Evolutionary conservation across 2,888 invertebrate genomes (phyloP).

Genomic region (Cremastinae sp.): DNA sequence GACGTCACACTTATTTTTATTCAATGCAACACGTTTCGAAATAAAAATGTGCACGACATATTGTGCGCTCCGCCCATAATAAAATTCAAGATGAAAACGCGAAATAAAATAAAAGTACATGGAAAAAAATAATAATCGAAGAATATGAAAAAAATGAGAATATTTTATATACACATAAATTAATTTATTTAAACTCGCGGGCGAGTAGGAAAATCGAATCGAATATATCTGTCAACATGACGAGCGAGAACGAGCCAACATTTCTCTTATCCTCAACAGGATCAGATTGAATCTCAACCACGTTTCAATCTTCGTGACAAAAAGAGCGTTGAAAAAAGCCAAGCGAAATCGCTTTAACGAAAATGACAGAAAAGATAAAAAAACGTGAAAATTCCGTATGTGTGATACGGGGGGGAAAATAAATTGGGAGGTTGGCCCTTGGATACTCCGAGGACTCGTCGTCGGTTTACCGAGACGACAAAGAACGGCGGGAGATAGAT

Average conservation of each 20-base stretch:
- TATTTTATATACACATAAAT: no score
- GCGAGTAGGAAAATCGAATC: constrained; percentile 9
- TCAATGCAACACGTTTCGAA: background rate
- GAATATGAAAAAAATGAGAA: no score
- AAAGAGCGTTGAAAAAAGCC: no score
- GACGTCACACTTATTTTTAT: no score
- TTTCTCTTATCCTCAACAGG: constrained; percentile 23
- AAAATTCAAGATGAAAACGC: no score
- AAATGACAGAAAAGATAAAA: constrained; percentile 27
- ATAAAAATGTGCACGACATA: background rate
- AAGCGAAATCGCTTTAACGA: constrained; percentile 34
- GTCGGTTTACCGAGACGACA: background rate
- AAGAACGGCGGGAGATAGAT: background rate
- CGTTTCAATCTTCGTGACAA: constrained; percentile 21
- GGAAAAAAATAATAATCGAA: background rate
- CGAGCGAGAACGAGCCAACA: constrained; percentile 13
- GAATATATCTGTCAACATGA: constrained; percentile 20
- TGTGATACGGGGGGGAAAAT: background rate
- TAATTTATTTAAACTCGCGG: background rate
- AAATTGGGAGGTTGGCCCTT: constrained; percentile 12
- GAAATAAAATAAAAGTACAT: background rate
- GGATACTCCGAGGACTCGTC: constrained; percentile 19
- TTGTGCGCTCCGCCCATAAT: no score
- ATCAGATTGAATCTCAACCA: constrained; percentile 33
- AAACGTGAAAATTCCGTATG: constrained; percentile 20